Evolutionary conservation across 2,113 vertebrate species (phyloP).

Genomic region (Cettia cetti): DNA sequence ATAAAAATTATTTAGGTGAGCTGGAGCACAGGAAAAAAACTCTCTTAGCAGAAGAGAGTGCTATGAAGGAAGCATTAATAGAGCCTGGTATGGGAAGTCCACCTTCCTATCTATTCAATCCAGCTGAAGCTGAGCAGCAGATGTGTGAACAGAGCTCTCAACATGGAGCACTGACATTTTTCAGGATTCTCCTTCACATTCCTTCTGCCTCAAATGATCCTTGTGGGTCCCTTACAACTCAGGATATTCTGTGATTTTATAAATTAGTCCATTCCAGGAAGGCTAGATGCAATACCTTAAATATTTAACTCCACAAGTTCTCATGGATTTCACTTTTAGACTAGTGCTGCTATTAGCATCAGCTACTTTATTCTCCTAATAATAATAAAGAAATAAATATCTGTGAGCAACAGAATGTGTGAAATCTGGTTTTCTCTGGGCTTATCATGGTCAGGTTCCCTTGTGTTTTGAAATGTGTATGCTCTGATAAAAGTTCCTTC

Average conservation of each 20-base stretch:
- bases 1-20: slow-evolving; percentile 21
- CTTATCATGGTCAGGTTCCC: not conserved
- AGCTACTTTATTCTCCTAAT: not conserved
- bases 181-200: not conserved
- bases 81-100: not conserved
- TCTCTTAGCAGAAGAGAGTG: not conserved
- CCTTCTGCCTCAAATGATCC: not conserved
- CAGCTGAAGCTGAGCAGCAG: not conserved
- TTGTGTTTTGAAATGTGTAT: not conserved
- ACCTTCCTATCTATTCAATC: not conserved
- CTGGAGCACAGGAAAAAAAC: not conserved
- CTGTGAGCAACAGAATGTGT: not conserved
- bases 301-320: not conserved
- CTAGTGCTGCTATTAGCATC: not conserved
- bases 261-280: not conserved
- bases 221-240: not conserved
- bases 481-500: not conserved
- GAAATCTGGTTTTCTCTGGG: not conserved
- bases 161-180: not conserved
- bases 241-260: not conserved
- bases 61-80: not conserved
- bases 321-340: not conserved
- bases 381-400: not conserved
- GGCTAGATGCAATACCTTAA: not conserved
- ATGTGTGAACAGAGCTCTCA: not conserved